These are phyloP conservation scores for Phodopus roborovskii DNA, from an alignment of 2,113 vertebrate genomes.

Conservation along the genomic window DNA sequence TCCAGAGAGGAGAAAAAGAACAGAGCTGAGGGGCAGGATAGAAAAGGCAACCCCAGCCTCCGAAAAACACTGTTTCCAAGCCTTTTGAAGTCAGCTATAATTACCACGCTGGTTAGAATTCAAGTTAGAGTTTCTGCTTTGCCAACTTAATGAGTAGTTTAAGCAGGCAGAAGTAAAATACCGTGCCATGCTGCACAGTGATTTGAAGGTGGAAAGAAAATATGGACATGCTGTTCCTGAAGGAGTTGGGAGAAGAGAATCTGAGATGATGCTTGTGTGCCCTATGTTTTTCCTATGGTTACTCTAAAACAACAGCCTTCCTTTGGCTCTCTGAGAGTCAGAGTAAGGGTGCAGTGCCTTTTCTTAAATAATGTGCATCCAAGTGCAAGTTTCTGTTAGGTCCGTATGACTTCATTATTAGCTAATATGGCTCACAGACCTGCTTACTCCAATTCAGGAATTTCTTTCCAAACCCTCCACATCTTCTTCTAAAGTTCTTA, in stretches of 20 bases:
- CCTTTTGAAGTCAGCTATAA: conserved; percentile 41
- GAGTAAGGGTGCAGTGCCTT: background rate
- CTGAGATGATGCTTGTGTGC: background rate
- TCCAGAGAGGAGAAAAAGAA: background rate
- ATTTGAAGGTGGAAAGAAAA: conserved; percentile 9
- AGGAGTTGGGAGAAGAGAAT: background rate
- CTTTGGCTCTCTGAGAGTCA: background rate
- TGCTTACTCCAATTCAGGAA: background rate
- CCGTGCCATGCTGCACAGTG: background rate
- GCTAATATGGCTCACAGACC: background rate
- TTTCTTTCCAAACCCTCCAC: background rate
- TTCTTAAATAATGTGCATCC: background rate
- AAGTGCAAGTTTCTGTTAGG: background rate
- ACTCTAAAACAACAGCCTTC: background rate
- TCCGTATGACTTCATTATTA: background rate
- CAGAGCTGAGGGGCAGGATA: background rate
- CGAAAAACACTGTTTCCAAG: background rate
- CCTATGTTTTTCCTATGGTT: background rate
- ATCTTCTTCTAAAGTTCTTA: background rate
- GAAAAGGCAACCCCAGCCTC: background rate
- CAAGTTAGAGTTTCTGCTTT: conserved; percentile 35
- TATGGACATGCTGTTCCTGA: background rate
- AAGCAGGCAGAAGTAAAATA: conserved; percentile 30
- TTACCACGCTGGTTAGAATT: conserved; percentile 51
- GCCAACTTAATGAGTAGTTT: conserved; percentile 51